These are phyloP conservation scores for honey bee (Apis mellifera) DNA, from an alignment of 1,140 invertebrate species.

Conservation along the genomic window Amel_HAv3.1 CM009936.2:3200001-3200500, in stretches of 20 bases:
- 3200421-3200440: too few relatives aligned
- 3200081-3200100: slow-evolving; percentile 31
- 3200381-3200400: too few relatives aligned
- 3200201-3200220: slow-evolving; percentile 60
- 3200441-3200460: too few relatives aligned
- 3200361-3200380: not conserved
- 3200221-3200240: slow-evolving; percentile 45
- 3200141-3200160: slow-evolving; percentile 67
- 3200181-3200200: slow-evolving; percentile 70
- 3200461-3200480: too few relatives aligned
- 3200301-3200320: not conserved
- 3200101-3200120: slow-evolving; percentile 41
- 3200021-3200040: not conserved
- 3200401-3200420: not conserved
- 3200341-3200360: not conserved
- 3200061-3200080: slow-evolving; percentile 31
- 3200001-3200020: too few relatives aligned
- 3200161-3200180: slow-evolving; percentile 56
- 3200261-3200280: slow-evolving; percentile 48
- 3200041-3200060: slow-evolving; percentile 2
- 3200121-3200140: slow-evolving; percentile 56
- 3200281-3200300: slow-evolving; percentile 34
- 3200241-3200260: slow-evolving; percentile 58
- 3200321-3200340: not conserved
- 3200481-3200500: too few relatives aligned